These are phyloP conservation scores for Lepilemur ruficaudatus DNA, from an alignment of 2,797 vertebrate genomes.

Conservation along the genomic window DNA sequence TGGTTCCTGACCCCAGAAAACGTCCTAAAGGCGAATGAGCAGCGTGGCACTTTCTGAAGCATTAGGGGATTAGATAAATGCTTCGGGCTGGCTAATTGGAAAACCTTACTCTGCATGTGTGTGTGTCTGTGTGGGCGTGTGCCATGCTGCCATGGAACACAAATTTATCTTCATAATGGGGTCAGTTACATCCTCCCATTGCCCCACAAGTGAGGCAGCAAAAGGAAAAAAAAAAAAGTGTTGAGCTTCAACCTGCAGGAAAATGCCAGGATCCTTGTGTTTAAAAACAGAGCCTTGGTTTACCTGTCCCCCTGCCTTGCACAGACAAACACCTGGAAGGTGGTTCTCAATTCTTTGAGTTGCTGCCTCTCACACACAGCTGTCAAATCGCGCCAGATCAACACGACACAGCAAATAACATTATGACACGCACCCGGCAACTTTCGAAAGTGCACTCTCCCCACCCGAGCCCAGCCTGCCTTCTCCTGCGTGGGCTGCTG, in stretches of 20 bases:
- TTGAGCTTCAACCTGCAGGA: neutral
- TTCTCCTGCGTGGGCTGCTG: conserved; percentile 39
- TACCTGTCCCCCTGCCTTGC: neutral
- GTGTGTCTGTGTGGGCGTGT: neutral
- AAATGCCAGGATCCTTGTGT: neutral
- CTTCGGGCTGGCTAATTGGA: conserved; percentile 8
- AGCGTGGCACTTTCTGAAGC: neutral
- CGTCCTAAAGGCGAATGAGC: neutral
- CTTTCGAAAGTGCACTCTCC: neutral
- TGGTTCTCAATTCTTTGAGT: neutral
- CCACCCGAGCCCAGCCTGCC: neutral
- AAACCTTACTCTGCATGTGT: neutral
- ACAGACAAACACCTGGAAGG: conserved; percentile 10
- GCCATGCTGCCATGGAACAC: neutral
- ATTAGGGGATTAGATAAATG: neutral
- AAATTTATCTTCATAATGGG: neutral
- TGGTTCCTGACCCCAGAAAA: neutral
- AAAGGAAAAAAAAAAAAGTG: neutral
- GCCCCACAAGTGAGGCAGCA: neutral
- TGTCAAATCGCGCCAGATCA: conserved; percentile 32
- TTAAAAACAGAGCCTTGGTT: neutral
- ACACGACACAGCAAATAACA: conserved; percentile 32
- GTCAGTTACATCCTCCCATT: neutral
- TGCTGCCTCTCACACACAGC: neutral
- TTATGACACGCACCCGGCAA: neutral